Evolutionary conservation across 2,797 vertebrate genomes (phyloP).

Genomic region (Sorex maritimensis): DNA sequence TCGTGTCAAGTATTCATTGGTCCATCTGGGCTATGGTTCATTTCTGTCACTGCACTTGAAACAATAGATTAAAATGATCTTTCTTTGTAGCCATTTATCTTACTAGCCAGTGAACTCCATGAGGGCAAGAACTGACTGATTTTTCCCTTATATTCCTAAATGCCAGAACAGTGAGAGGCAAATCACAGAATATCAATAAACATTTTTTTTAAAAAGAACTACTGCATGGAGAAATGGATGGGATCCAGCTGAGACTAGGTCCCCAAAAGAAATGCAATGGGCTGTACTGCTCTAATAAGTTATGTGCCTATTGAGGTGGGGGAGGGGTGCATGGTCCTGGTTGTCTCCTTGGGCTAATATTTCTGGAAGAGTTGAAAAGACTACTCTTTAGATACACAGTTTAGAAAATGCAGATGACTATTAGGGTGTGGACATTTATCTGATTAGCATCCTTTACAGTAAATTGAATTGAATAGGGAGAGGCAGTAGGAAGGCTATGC

Average conservation of each 20-base stretch:
- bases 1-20: neutral
- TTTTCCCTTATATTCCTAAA: neutral
- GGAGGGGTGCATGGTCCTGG: too few species aligned
- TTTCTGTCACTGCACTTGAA: neutral
- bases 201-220: neutral
- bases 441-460: neutral
- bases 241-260: neutral
- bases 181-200: neutral
- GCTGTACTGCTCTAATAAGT: neutral
- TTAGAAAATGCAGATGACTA: neutral
- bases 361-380: constrained; percentile 6
- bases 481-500: neutral
- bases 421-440: too few species aligned
- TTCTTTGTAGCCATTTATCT: neutral
- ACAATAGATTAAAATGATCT: neutral
- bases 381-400: neutral
- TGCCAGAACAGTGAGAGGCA: neutral
- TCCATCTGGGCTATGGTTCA: neutral
- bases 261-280: neutral
- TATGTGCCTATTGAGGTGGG: neutral
- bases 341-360: neutral
- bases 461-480: neutral
- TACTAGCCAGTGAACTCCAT: neutral
- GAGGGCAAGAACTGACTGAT: neutral
- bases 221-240: neutral